Percentiles rank a stretch among this genome's conserved stretches.
phyloP scores from a whole-genome alignment of 2,888 invertebrate genomes.

The Desoria tigrina region DNA sequence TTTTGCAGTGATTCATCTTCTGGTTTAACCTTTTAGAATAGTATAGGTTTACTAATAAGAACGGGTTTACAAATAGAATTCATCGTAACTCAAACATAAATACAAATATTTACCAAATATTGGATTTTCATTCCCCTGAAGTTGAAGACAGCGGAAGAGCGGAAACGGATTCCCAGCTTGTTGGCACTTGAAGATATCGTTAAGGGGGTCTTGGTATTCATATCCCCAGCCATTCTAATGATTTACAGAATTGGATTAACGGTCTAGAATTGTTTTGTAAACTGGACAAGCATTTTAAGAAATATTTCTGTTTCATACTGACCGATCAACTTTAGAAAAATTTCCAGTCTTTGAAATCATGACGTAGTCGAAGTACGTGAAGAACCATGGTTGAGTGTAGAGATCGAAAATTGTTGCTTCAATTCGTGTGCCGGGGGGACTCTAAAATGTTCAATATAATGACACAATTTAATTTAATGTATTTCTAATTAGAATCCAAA shows the following conservation, averaged over 20 bases:
- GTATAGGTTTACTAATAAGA: background rate
- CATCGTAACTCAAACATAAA: background rate
- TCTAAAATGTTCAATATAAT: constrained; percentile 14
- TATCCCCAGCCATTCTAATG: constrained; percentile 51
- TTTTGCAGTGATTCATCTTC: constrained; percentile 29
- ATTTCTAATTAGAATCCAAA: too few species aligned
- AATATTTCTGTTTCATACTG: constrained; percentile 6
- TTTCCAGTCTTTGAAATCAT: constrained; percentile 50
- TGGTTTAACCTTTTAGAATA: constrained; percentile 33
- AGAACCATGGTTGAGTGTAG: constrained; percentile 52
- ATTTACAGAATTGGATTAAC: background rate
- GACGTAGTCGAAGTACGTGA: constrained; percentile 52
- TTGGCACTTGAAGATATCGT: constrained; percentile 45
- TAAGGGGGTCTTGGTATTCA: constrained; percentile 52
- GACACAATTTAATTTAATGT: background rate
- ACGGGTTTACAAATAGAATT: background rate
- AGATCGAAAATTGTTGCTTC: constrained; percentile 52
- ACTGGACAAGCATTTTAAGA: too few species aligned
- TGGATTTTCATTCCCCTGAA: constrained; percentile 52
- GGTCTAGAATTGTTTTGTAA: too few species aligned
- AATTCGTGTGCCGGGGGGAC: constrained; percentile 45
- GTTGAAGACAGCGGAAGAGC: constrained; percentile 50
- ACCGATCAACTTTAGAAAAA: constrained; percentile 49
- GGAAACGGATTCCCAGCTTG: constrained; percentile 50
- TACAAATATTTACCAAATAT: constrained; percentile 43